Base-by-base conservation (phyloP, 1,140 invertebrate genomes). In the Heliconius congener region DNA sequence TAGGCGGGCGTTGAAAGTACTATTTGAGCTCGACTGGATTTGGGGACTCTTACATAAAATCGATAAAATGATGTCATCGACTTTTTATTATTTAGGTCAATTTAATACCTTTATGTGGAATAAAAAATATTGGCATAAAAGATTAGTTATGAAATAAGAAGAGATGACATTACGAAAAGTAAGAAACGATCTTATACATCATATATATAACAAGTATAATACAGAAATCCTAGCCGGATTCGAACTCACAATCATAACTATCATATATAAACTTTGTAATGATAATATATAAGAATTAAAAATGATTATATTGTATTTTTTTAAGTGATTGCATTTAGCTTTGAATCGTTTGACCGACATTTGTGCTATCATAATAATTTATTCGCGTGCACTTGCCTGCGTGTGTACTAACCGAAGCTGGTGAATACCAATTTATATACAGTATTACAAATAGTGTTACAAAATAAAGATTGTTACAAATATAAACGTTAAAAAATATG, bases 331-430 rank as follows among this genome's bases (percentile, higher is more conserved):
- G 13, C 13, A 46, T 52, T 52, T 52, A 52, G 1, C 18, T 19
- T 52, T 19, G 0, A 19, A 66, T 16, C 27, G 23, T 66, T 27
- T 66, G 60, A 66, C 60, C 60, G 60, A 66, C 60, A 66, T 66
- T 66, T n/a, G 23, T 30, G 60, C 60, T 66, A 30, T 66, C 13
- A 66, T 66, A 66, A 66, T 66, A 66, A 66, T 66, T 66, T 66
- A 66, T 66, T 66, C 60, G 60, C 60, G 60, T 66, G 60, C 60
- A 66, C 5, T 27, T 30, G 5, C 27, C 60, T 66, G 30, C 60
- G 60, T 66, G 60, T 66, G 27, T 66, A 66, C 60, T 4, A 30
- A n/a, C 27, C 27, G 60, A 66, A 16, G 60, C 60, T 5, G 27
- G 13, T 23, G 11, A 27, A 66, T 66, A 66, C 0, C 23, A 66